These are phyloP conservation scores for Lampris incognitus DNA, from an alignment of 2,113 vertebrate species.

Conservation along the genomic window DNA sequence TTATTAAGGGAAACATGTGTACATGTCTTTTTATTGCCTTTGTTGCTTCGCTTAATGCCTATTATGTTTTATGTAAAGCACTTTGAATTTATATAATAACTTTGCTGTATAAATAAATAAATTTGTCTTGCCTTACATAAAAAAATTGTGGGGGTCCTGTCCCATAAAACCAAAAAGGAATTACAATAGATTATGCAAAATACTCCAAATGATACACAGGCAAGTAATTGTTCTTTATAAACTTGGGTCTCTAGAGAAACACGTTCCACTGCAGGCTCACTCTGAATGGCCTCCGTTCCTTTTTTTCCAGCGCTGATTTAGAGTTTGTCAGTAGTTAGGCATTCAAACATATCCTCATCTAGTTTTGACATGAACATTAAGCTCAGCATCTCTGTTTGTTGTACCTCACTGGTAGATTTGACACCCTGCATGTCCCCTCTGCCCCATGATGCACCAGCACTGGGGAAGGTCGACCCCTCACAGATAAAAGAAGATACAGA, in stretches of 20 bases:
- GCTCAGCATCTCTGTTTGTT: not conserved
- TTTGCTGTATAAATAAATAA: not conserved
- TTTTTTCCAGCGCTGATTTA: not conserved
- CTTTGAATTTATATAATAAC: not conserved
- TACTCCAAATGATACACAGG: no score
- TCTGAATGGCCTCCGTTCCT: not conserved
- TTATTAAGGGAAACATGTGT: no score
- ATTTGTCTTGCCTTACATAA: not conserved
- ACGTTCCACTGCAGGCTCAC: no score
- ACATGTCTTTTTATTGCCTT: no score
- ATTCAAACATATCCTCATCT: not conserved
- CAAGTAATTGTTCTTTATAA: no score
- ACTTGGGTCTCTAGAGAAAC: no score
- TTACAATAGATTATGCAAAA: no score
- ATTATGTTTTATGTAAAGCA: no score
- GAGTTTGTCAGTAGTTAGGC: not conserved
- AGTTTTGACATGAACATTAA: not conserved
- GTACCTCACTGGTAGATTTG: slow-evolving; percentile 84
- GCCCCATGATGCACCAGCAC: slow-evolving; percentile 84
- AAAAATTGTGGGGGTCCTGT: no score
- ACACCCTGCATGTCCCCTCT: slow-evolving; percentile 93
- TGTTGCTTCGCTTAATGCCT: no score
- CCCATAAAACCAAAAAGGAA: no score
- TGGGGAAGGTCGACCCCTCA: slow-evolving; percentile 84
- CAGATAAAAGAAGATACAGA: slow-evolving; percentile 86